Base-by-base conservation (phyloP, 1,140 invertebrate species). In the Harlomillsia oculata region DNA sequence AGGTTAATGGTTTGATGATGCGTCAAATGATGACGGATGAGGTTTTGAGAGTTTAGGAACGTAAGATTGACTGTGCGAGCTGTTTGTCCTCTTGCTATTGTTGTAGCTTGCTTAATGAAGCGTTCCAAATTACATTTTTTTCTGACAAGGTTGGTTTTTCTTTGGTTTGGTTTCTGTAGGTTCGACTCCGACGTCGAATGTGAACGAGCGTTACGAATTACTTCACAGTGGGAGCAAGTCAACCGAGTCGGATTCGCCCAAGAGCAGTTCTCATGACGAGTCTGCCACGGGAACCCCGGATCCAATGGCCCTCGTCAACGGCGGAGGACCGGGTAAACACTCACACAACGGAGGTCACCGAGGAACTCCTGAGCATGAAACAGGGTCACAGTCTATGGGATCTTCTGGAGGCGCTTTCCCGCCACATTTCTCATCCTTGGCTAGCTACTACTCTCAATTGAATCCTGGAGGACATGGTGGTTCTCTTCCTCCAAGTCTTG, bases 201-300 rank as follows among this genome's bases (percentile, higher is more conserved):
- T 43, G 23, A 61, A 64, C 41, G 63, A 64, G 30, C 63, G 63
- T 39, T 64, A 61, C 50, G 63, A 64, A 37, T 52, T 64, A 40
- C 20, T 53, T n/a, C 62, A 64, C 37, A 46, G 55, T 49, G 62
- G 59, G 44, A 62, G 59, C 55, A 64, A 64, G 50, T 64, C 62
- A 44, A 58, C 58, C 40, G 63, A 56, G 51, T 64, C 62, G 36
- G 63, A 64, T 44, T 64, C 63, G 26, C 63, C 63, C 40, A 64
- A 64, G 56, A 64, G 63, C 45, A 61, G 56, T 59, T 64, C 63
- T 43, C 63, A 64, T 56, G 63, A 64, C 43, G 63, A 64, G 23
- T 57, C 58, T 25, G 53, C 59, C 16, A 56, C 52, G 25, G 54
- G 36, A 20, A 64, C 63, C 14, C 63, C 63, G 29, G 63, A 64